Evolutionary conservation across 2,797 vertebrate species (phyloP).

Genomic region (Pantherophis alleghaniensis): DNA sequence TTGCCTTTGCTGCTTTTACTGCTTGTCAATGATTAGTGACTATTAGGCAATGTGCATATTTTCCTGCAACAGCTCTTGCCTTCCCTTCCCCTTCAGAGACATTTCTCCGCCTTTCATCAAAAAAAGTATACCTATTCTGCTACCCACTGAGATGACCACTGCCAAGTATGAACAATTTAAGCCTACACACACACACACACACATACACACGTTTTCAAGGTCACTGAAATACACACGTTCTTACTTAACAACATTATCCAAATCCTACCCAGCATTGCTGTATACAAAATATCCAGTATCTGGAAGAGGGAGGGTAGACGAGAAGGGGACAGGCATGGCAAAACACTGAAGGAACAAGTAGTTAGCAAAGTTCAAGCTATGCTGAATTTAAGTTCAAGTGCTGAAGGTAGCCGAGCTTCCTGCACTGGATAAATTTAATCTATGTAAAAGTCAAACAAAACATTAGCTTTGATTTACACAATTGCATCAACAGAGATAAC

Average conservation of each 20-base stretch:
- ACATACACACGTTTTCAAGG: slow-evolving; percentile 37
- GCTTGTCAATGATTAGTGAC: slow-evolving; percentile 50
- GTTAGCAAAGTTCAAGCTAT: slow-evolving; percentile 2
- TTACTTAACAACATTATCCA: neutral
- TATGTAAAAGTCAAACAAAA: neutral
- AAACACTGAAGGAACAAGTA: neutral
- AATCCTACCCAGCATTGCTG: fast-evolving
- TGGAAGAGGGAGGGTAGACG: neutral
- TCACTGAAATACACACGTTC: slow-evolving; percentile 24
- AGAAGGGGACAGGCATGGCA: neutral
- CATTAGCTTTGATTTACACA: neutral
- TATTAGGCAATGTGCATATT: slow-evolving; percentile 40
- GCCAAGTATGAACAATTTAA: slow-evolving; percentile 30
- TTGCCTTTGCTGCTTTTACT: slow-evolving; percentile 15
- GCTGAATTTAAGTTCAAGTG: neutral
- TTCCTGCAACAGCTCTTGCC: neutral
- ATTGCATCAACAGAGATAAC: neutral
- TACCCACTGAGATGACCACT: neutral
- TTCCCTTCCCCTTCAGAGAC: neutral
- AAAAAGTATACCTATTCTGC: neutral
- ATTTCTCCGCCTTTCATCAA: neutral
- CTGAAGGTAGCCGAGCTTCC: neutral
- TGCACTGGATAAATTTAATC: neutral
- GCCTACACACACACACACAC: neutral
- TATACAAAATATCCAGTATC: neutral